Evolutionary conservation across 2,113 vertebrate genomes (phyloP).

Genomic region (Beaufortia kweichowensis): DNA sequence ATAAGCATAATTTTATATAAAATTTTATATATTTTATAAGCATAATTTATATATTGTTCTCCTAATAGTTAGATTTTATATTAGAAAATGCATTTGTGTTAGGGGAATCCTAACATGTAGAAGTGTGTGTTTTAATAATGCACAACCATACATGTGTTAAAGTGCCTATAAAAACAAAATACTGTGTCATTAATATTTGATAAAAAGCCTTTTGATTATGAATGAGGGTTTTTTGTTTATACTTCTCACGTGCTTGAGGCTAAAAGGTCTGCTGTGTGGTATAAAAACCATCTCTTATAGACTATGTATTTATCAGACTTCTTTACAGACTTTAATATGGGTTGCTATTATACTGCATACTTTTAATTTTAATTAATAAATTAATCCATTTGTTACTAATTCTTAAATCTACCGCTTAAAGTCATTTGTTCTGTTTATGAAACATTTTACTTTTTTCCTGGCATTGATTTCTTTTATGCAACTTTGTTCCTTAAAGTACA

Average conservation of each 20-base stretch:
- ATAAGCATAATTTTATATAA: too few relatives aligned
- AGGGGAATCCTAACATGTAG: slow-evolving; percentile 2
- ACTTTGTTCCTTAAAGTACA: too few relatives aligned
- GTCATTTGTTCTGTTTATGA: too few relatives aligned
- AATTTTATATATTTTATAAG: too few relatives aligned
- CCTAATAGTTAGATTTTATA: not conserved
- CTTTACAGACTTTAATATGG: not conserved
- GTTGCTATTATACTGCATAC: not conserved
- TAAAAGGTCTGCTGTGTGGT: slow-evolving; percentile 4
- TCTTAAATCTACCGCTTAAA: too few relatives aligned
- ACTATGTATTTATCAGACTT: not conserved
- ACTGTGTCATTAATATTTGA: slow-evolving; percentile 66
- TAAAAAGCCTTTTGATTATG: slow-evolving; percentile 71
- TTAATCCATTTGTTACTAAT: too few relatives aligned
- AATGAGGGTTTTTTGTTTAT: slow-evolving; percentile 58
- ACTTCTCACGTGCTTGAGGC: not conserved
- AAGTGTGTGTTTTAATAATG: slow-evolving; percentile 47
- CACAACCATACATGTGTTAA: slow-evolving; percentile 1
- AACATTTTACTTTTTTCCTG: too few relatives aligned
- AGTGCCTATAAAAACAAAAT: slow-evolving; percentile 49
- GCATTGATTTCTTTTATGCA: not conserved
- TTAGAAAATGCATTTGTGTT: slow-evolving; percentile 21
- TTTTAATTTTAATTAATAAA: too few relatives aligned
- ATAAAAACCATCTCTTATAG: not conserved
- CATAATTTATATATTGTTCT: too few relatives aligned